A percentile compares a stretch with the other conserved stretches of the same genome.
phyloP scores from a whole-genome alignment of 2,113 vertebrate species.

The Mustela lutreola region DNA sequence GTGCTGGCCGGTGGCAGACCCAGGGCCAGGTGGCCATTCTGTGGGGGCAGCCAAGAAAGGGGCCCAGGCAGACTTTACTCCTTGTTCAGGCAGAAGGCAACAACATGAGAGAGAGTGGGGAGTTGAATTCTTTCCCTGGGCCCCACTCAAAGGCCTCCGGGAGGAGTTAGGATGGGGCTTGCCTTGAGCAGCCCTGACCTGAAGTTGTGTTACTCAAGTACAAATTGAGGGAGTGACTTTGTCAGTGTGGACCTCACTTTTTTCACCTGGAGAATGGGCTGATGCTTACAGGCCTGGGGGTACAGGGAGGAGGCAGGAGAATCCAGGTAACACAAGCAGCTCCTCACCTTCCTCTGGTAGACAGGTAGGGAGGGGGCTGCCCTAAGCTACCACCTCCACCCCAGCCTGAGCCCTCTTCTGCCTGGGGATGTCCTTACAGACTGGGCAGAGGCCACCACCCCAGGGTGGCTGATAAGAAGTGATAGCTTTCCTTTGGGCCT shows the following conservation, averaged over 20 bases:
- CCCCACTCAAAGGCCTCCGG: background rate
- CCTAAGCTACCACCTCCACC: background rate
- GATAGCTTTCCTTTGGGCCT: background rate
- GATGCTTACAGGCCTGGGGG: background rate
- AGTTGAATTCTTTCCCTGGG: background rate
- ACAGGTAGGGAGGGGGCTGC: background rate
- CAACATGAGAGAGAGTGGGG: background rate
- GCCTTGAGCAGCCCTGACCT: background rate
- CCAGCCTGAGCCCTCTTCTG: background rate
- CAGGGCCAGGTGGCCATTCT: background rate
- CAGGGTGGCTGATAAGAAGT: background rate
- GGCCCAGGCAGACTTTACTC: background rate
- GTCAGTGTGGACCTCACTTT: background rate
- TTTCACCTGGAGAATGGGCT: background rate
- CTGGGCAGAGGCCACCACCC: background rate
- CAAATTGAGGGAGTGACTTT: background rate
- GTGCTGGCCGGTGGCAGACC: background rate
- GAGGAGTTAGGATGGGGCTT: background rate
- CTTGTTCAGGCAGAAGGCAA: background rate
- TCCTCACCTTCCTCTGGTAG: background rate
- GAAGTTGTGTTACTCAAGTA: background rate
- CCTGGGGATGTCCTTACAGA: background rate
- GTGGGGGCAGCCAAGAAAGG: background rate
- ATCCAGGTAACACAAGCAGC: background rate
- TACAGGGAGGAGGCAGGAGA: background rate